Base-by-base conservation (phyloP, 2,113 vertebrate species). In the Diadophis punctatus region DNA sequence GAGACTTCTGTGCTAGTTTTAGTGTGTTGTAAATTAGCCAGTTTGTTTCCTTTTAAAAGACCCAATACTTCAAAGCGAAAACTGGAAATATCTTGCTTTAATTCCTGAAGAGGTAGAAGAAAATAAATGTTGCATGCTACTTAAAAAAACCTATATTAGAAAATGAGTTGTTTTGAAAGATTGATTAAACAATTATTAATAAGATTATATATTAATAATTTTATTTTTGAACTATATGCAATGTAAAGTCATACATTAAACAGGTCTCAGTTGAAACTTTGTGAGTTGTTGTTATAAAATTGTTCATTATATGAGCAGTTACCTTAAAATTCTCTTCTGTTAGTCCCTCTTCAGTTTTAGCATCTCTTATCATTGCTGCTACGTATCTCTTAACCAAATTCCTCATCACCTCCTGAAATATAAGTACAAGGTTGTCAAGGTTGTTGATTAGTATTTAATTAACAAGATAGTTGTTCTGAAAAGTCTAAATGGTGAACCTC, bases 291-390 rank as follows among this genome's bases (percentile, higher is more conserved):
- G 60, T 2, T 87, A 49, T 92, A 92, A 53, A 1, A 80, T 0
- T 4, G 53, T 12, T 1, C 48, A 91, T 92, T 2, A 20, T 8
- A 18, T 80, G 89, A 92, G 5, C 0, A 4, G 6, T 93, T 97
- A 99, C 99, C 98, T 99, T 99, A 93, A 99, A 99, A 96, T 99
- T 99, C 94, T 99, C 99, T 93, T 99, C 99, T 0, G 99, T 99
- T 90, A 99, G 95, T 3, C 99, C 99, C 95, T 99, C 98, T 89
- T 98, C 98, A 8, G 98, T 99, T 97, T 99, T 99, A 56, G 98
- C 99, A 94, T 99, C 98, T 98, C 99, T 98, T 94, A 99, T 99
- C 98, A 98, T 99, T n/a, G 99, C 98, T 0, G 99, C 99, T 43
- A 99, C 99, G 1, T 99, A 99, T 18, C 99, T 97, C 95, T 99